A percentile compares a stretch with the other conserved stretches of the same genome.
These are phyloP conservation scores for Tupaia tana DNA, from an alignment of 2,113 vertebrate genomes.

Conservation along the genomic window DNA sequence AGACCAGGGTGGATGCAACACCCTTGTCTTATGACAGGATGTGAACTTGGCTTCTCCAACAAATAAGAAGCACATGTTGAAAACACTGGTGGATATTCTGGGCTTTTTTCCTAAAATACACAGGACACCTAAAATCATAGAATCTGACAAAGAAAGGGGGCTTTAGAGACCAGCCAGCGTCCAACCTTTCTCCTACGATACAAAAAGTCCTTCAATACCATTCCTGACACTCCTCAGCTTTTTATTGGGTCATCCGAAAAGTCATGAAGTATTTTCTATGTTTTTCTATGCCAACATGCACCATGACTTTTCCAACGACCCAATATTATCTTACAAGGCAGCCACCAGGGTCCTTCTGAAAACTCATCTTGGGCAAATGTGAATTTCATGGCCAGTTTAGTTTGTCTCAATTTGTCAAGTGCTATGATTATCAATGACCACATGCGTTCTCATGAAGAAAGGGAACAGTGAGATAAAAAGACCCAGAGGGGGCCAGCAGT, in stretches of 20 bases:
- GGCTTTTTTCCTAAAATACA: not conserved
- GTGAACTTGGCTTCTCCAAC: conserved; percentile 15
- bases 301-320: no score
- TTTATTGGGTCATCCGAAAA: no score
- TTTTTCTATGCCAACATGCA: no score
- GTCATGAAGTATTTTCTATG: no score
- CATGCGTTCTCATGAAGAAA: not conserved
- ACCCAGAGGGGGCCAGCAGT: not conserved
- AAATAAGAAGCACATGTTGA: conserved; percentile 1
- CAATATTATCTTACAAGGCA: not conserved
- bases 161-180: not conserved
- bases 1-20: not conserved
- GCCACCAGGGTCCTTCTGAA: not conserved
- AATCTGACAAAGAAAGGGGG: not conserved
- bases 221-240: not conserved
- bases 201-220: not conserved
- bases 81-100: not conserved
- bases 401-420: not conserved
- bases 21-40: conserved; percentile 30
- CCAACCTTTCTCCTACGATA: not conserved
- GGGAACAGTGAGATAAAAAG: not conserved
- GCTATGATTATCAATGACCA: not conserved
- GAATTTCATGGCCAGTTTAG: not conserved
- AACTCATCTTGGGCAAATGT: not conserved
- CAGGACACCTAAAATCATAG: not conserved